Conservation (phyloP, 1,140 invertebrate species). For the Acromyrmex charruanus region DNA sequence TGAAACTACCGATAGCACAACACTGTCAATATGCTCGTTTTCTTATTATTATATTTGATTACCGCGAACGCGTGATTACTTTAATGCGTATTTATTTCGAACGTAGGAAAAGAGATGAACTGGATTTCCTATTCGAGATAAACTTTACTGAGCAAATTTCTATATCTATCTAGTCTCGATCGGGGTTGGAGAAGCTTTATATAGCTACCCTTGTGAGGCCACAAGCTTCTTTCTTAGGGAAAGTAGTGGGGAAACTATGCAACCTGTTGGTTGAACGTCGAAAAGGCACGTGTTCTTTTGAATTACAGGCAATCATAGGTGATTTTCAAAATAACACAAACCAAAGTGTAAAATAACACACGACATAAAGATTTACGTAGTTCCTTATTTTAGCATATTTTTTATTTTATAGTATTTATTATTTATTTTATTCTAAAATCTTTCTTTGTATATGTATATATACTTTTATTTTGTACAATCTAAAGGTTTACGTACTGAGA, state of each 20-base stretch:
- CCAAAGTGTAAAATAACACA: no score
- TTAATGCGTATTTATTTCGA: background rate
- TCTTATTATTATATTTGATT: background rate
- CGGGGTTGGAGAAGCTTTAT: conserved; percentile 64
- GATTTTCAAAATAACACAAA: conserved; percentile 56
- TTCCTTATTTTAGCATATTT: background rate
- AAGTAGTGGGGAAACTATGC: conserved; percentile 58
- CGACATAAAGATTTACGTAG: background rate
- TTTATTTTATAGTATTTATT: background rate
- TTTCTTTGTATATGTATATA: background rate
- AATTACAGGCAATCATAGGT: background rate
- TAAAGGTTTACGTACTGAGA: background rate
- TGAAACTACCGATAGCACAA: conserved; percentile 70
- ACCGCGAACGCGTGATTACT: background rate
- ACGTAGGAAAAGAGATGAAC: background rate
- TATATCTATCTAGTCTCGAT: conserved; percentile 54
- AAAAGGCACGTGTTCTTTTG: conserved; percentile 66
- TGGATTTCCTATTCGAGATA: background rate
- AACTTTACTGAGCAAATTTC: background rate
- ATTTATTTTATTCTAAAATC: background rate
- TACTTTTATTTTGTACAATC: background rate
- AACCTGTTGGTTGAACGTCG: conserved; percentile 48
- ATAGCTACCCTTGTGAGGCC: conserved; percentile 75
- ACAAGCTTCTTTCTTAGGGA: conserved; percentile 57
- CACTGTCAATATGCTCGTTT: conserved; percentile 44